These are phyloP conservation scores for Microtus richardsoni DNA, from an alignment of 2,113 vertebrate genomes.

Conservation along the genomic window DNA sequence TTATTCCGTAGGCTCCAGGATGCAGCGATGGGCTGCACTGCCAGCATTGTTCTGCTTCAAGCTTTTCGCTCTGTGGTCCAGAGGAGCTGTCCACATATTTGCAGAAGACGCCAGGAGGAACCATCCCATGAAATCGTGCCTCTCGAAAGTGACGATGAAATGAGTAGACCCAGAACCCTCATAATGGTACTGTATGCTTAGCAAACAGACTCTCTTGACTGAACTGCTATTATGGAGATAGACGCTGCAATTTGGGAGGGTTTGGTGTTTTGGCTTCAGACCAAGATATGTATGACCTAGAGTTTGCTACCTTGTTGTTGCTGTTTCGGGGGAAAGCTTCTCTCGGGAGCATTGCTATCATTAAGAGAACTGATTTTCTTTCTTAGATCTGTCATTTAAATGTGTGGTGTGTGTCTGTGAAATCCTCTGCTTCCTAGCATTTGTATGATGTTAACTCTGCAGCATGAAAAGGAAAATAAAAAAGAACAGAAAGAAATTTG, in stretches of 20 bases:
- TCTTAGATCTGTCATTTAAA: conserved; percentile 54
- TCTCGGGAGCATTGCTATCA: conserved; percentile 44
- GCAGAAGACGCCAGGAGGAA: conserved; percentile 92
- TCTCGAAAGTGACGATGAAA: conserved; percentile 91
- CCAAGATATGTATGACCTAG: conserved; percentile 22
- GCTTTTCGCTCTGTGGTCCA: conserved; percentile 95
- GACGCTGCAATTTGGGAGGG: background rate
- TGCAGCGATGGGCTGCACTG: conserved; percentile 97
- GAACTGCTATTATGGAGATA: conserved; percentile 70
- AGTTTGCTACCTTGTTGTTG: conserved; percentile 45
- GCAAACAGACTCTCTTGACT: conserved; percentile 23
- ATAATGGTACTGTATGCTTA: conserved; percentile 92
- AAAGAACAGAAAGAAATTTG: background rate
- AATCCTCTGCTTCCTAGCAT: background rate
- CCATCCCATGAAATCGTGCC: conserved; percentile 93
- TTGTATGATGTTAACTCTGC: conserved; percentile 6
- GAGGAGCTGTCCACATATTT: conserved; percentile 95
- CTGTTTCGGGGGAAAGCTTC: background rate
- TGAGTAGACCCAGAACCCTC: conserved; percentile 93
- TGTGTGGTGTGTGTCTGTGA: background rate
- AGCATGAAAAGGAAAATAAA: background rate
- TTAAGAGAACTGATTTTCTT: conserved; percentile 57
- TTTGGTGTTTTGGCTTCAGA: background rate
- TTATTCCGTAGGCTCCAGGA: conserved; percentile 92
- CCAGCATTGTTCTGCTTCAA: conserved; percentile 96